Base-by-base conservation (phyloP, 92 coral and sea anemone species). In the Bergia sp. region DNA sequence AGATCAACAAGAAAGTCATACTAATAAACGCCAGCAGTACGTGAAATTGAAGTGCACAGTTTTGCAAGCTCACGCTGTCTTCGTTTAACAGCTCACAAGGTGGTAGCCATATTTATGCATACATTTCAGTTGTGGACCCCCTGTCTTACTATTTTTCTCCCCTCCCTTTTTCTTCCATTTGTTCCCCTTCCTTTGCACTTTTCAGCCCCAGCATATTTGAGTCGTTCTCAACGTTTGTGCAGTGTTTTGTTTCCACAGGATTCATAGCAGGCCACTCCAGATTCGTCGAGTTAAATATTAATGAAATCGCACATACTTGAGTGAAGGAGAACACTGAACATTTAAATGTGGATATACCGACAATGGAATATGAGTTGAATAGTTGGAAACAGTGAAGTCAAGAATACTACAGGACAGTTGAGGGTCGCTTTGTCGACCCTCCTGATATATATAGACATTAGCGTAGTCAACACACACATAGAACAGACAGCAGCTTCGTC, bases 341-440 rank as follows among this genome's bases (percentile, higher is more conserved):
- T 2, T 16, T 76, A 4, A 16, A 41, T 10, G 29, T 41, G 4
- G 47, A 23, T 7, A 39, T 18, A 76, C 23, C 29, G 29, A 39
- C 20, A 7, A 3, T 15, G 41, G 44, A 13, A 9, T 37, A 72
- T 37, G n/a, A 73, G 18, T 44, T 76, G 45, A 21, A 76, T 36
- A 76, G 10, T 40, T 76, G 53, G 11, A 41, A 1, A 76, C 79
- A 76, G 9, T 41, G 53, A 44, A 76, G 7, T 20, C 79, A 42
- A 76, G 47, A 76, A 0, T 42, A n/a, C 50, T 18, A 61, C n/a
- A 71, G 65, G 65, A 37, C 87, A 84, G 87, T 84, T 69, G 87
- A 84, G 87, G 65, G 87, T 84, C 45, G 37, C 64, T 45, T n/a
- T 29, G 73, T 69, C 77, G 64, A 84, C 79, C 78, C 87, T 84